phyloP scores from a whole-genome alignment of 2,888 invertebrate genomes.

The Coremacera marginata region DNA sequence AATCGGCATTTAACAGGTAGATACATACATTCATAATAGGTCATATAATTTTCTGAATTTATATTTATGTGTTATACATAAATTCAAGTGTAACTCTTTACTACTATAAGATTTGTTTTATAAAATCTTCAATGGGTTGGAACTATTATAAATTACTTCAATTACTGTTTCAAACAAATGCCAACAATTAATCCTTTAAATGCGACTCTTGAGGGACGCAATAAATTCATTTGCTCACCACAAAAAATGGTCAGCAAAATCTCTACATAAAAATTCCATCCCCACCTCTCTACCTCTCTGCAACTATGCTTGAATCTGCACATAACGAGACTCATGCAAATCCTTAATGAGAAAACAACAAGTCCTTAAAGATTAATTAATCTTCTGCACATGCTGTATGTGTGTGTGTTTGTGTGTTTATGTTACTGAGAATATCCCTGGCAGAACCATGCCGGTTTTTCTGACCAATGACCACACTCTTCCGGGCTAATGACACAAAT shows the following conservation, averaged over 20 bases:
- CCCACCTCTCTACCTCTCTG: background rate
- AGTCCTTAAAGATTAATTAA: conserved; percentile 69
- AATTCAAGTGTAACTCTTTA: background rate
- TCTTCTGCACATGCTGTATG: conserved; percentile 62
- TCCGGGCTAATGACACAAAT: conserved; percentile 62
- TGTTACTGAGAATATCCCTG: conserved; percentile 8
- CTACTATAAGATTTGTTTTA: background rate
- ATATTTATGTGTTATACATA: background rate
- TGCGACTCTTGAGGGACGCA: conserved; percentile 18
- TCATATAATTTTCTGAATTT: background rate
- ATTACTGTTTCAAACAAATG: background rate
- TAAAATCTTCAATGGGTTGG: background rate
- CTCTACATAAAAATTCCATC: background rate
- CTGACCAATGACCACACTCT: conserved; percentile 54
- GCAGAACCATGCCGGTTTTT: conserved; percentile 1
- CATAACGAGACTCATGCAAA: conserved; percentile 53
- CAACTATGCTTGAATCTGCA: background rate
- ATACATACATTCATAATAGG: background rate
- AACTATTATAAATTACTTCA: conserved; percentile 6
- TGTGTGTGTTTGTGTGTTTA: conserved; percentile 35
- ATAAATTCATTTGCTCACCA: conserved; percentile 31
- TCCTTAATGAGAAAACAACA: conserved; percentile 52
- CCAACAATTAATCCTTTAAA: conserved; percentile 32
- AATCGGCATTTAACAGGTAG: background rate
- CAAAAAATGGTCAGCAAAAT: background rate